A percentile compares a stretch with the other conserved stretches of the same genome.
phyloP scores from a whole-genome alignment of 2,797 vertebrate genomes.

The Pteronotus mesoamericanus region DNA sequence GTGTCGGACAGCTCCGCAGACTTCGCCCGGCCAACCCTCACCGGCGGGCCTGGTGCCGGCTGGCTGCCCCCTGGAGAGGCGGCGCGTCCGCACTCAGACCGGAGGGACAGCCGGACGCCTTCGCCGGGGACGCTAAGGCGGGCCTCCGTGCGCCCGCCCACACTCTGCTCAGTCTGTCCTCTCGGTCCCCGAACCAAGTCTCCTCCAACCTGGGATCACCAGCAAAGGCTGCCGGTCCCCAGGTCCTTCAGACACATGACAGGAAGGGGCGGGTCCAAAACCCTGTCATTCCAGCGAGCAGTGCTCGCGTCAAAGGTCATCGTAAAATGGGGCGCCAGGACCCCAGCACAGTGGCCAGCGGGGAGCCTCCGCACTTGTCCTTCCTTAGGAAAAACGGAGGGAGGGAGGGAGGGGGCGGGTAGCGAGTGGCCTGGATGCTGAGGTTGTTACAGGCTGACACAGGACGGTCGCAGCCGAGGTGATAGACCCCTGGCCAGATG shows the following conservation, averaged over 20 bases:
- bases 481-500: background rate
- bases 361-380: fast-evolving
- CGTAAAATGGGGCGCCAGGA: background rate
- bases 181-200: background rate
- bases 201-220: background rate
- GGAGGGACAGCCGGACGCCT: fast-evolving
- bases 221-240: background rate
- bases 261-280: background rate
- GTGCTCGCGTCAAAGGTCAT: background rate
- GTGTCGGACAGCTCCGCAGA: background rate
- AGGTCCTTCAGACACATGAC: too few species aligned
- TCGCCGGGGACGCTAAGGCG: fast-evolving
- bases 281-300: background rate
- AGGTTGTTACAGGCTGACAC: background rate
- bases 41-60: too few species aligned
- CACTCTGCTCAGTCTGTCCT: fast-evolving
- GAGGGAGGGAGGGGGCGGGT: too few species aligned
- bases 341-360: background rate
- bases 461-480: fast-evolving
- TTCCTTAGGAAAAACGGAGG: background rate
- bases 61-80: background rate
- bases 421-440: background rate
- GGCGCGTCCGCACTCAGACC: background rate
- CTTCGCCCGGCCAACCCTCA: background rate
- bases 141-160: fast-evolving